Percentiles rank a stretch among this genome's conserved stretches.
Evolutionary conservation across 1,140 invertebrate genomes (phyloP).

Genomic region (Triops cancriformis): DNA sequence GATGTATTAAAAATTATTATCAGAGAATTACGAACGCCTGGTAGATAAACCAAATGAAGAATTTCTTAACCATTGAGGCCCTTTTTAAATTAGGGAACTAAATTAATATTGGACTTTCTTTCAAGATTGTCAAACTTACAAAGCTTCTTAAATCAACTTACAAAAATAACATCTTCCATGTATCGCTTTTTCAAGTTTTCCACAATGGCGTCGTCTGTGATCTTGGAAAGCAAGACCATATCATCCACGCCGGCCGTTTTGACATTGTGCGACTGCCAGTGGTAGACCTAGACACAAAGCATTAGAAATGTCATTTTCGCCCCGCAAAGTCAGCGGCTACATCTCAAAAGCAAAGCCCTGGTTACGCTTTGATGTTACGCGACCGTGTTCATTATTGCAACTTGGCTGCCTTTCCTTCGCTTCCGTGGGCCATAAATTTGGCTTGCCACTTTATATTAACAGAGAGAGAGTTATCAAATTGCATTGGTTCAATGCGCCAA

Average conservation of each 20-base stretch:
- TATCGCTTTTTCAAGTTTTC: slow-evolving; percentile 66
- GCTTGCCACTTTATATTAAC: no score
- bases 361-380: neutral
- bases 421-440: no score
- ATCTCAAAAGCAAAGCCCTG: neutral
- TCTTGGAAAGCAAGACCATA: slow-evolving; percentile 67
- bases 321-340: neutral
- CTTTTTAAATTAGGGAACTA: no score
- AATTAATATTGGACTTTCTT: no score
- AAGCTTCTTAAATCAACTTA: slow-evolving; percentile 44
- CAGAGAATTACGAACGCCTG: no score
- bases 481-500: no score
- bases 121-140: no score
- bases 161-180: slow-evolving; percentile 65
- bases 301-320: slow-evolving; percentile 2
- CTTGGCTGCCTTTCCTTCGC: no score
- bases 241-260: slow-evolving; percentile 68
- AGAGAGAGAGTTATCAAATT: no score
- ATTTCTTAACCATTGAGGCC: no score
- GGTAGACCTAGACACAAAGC: slow-evolving; percentile 51
- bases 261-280: slow-evolving; percentile 69
- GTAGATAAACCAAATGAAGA: no score
- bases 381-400: neutral
- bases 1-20: no score
- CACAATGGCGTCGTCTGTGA: slow-evolving; percentile 59